Percentiles rank a stretch among this genome's conserved stretches.
Conservation (phyloP, 2,797 vertebrate species). For the Mareca penelope region DNA sequence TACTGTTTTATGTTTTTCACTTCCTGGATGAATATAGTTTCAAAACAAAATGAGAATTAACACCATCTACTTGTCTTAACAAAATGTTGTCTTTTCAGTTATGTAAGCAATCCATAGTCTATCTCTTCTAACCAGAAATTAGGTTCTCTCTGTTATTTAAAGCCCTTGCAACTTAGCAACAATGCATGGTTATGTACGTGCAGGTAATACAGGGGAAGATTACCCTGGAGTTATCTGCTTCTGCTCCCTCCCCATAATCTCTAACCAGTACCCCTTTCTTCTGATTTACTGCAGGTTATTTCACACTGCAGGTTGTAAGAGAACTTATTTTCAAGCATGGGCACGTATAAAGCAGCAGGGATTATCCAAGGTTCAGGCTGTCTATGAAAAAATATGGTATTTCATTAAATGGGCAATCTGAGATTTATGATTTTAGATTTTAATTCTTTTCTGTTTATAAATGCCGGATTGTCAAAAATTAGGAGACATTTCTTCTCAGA, state of each 20-base stretch:
- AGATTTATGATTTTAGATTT: not conserved
- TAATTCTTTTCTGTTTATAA: not conserved
- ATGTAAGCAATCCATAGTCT: not conserved
- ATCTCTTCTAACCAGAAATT: not conserved
- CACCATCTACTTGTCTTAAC: not conserved
- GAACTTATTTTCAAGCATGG: not conserved
- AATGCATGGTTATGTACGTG: not conserved
- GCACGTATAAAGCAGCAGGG: not conserved
- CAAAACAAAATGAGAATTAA: not conserved
- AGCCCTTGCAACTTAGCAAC: not conserved
- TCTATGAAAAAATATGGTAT: not conserved
- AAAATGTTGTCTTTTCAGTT: not conserved
- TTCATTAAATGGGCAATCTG: not conserved
- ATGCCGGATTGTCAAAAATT: not conserved
- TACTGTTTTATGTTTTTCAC: not conserved
- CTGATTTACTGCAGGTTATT: constrained; percentile 8
- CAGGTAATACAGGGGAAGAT: not conserved
- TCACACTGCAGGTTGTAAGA: not conserved
- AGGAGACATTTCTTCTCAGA: no score
- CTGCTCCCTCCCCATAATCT: not conserved
- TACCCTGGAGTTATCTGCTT: not conserved
- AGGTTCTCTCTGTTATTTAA: not conserved
- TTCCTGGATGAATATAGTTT: not conserved
- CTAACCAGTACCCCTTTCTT: not conserved
- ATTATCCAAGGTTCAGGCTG: not conserved